Evolutionary conservation across 2,113 vertebrate genomes (phyloP), one percentile per base, ranked within the genome.

Genomic region (Sinocyclocheilus rhinocerous): DNA sequence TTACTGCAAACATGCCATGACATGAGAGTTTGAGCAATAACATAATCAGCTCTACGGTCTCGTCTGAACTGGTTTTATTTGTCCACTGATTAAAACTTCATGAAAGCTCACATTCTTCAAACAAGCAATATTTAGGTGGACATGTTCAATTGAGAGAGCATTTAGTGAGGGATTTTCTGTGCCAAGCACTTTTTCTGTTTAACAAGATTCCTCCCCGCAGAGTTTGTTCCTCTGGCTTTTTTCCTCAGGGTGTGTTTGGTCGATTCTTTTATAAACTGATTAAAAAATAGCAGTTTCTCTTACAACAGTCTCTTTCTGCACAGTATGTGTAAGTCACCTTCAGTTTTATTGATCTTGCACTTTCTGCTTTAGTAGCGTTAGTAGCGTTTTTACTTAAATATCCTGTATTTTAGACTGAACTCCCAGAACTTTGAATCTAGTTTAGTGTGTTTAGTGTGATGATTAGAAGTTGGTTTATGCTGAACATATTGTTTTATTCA

Each of bases 121-220:
- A 63, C 78, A 81, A 42, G 77, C 55, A 61, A 33, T 61, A 55
- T 33, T 48, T 75, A 48, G 73, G 73, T 76, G 73, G 45, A 52
- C 45, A 29, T 48, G 5, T 76, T 52, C 73, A 76, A 39, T 42
- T 8, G 39, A 61, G 50, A 80, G 33, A 42, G 79, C 1, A 4
- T 48, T 81, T 29, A 81, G 36, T 48, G 33, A 65, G 4, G 2
- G 1, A n/a, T 81, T 45, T 79, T 79, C 77, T 61, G 29, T 15
- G 13, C 50, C 61, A 57, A 36, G 50, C 29, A 36, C 20, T 33
- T 81, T 81, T 45, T 45, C 4, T 26, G 36, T 65, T 45, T 81
- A 81, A 63, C 33, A 81, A 65, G 39, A 2, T 15, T 65, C 7
- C 6, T 81, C 22, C 13, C 2, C 0, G 2, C 11, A 65, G 59